A percentile compares a stretch with the other conserved stretches of the same genome.
phyloP scores from a whole-genome alignment of 2,888 invertebrate species.

The Carterocephalus palaemon region DNA sequence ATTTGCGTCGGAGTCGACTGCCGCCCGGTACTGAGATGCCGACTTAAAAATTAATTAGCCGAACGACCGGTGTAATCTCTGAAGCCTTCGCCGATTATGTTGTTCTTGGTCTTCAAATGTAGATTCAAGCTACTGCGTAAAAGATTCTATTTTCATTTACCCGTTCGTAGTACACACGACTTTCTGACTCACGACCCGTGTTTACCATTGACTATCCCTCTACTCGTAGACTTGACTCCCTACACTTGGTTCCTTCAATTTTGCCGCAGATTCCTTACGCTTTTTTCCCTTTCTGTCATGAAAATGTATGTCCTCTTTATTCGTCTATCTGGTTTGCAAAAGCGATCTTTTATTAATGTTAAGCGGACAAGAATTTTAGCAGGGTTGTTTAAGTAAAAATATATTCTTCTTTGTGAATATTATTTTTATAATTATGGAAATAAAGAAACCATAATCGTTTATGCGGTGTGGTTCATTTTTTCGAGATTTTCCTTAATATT shows the following conservation, averaged over 20 bases:
- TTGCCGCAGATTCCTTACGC: constrained; percentile 53
- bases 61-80: constrained; percentile 75
- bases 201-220: constrained; percentile 52
- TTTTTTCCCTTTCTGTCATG: constrained; percentile 60
- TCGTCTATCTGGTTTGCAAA: constrained; percentile 63
- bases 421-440: constrained; percentile 50
- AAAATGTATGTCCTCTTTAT: constrained; percentile 68
- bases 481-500: constrained; percentile 24
- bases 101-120: constrained; percentile 50
- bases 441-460: constrained; percentile 41
- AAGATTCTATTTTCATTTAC: constrained; percentile 49
- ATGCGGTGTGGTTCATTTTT: constrained; percentile 35
- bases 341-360: constrained; percentile 68
- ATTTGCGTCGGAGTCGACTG: constrained; percentile 64
- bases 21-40: constrained; percentile 55
- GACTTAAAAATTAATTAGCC: constrained; percentile 80
- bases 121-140: constrained; percentile 42
- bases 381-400: constrained; percentile 48
- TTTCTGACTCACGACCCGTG: constrained; percentile 39
- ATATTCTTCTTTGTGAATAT: constrained; percentile 41
- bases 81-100: constrained; percentile 61
- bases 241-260: constrained; percentile 56
- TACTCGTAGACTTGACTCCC: constrained; percentile 49
- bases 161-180: constrained; percentile 40
- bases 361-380: constrained; percentile 54